A percentile compares a stretch with the other conserved stretches of the same genome.
Conservation (phyloP, 2,797 vertebrate species). For the Tamandua tetradactyla region DNA sequence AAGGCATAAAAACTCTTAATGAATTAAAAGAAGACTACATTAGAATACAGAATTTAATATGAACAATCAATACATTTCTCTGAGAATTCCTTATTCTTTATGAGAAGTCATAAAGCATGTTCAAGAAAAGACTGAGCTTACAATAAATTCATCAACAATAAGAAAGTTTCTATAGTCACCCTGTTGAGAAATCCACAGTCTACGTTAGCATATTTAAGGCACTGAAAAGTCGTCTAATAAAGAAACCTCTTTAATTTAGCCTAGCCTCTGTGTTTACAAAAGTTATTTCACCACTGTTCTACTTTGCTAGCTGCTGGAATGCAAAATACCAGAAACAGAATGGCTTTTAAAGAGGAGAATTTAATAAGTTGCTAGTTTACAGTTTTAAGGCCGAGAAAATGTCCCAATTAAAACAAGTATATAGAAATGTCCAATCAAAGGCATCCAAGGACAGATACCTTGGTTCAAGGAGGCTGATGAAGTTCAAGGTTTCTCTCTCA, state of each 20-base stretch:
- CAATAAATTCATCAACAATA: background rate
- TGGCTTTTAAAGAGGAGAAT: too few relatives aligned
- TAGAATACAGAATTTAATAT: background rate
- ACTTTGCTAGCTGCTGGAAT: too few relatives aligned
- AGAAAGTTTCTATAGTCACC: background rate
- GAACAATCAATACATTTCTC: too few relatives aligned
- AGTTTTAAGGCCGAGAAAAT: too few relatives aligned
- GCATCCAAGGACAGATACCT: too few relatives aligned
- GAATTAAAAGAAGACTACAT: background rate
- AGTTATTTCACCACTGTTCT: conserved; percentile 40
- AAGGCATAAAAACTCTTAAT: background rate
- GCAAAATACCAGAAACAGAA: too few relatives aligned
- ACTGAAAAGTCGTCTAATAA: background rate
- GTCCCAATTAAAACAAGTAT: too few relatives aligned
- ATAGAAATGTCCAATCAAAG: too few relatives aligned
- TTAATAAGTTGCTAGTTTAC: too few relatives aligned
- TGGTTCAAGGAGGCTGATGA: too few relatives aligned
- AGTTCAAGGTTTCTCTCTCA: too few relatives aligned
- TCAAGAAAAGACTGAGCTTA: background rate
- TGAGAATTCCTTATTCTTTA: background rate
- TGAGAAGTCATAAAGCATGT: background rate
- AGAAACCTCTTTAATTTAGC: background rate
- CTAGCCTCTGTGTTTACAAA: background rate
- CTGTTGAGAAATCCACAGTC: background rate
- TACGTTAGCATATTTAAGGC: too few relatives aligned